Conservation (phyloP, 2,113 vertebrate species). For the Isurus oxyrinchus region DNA sequence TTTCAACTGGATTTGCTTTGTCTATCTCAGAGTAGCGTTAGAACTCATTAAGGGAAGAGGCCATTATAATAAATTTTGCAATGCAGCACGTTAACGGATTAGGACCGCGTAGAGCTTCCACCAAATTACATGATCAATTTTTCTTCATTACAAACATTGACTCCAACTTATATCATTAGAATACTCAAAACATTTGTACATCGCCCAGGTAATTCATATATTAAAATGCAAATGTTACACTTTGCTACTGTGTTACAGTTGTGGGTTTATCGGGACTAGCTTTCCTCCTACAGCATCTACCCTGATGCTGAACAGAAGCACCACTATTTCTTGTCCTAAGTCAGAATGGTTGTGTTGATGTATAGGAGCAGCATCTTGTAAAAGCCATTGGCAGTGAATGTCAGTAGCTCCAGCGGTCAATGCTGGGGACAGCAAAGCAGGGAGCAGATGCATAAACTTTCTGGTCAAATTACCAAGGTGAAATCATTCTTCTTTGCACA, state of each 20-base stretch:
- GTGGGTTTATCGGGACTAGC: not conserved
- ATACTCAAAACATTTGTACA: not conserved
- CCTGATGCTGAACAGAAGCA: not conserved
- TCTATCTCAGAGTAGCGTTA: not conserved
- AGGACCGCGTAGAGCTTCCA: not conserved
- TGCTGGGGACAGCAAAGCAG: not conserved
- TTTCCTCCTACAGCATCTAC: not conserved
- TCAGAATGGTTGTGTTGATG: not conserved
- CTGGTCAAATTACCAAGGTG: not conserved
- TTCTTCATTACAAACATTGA: not conserved
- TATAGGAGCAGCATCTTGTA: not conserved
- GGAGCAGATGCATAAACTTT: not conserved
- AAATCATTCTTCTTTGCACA: not conserved
- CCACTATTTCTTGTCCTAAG: not conserved
- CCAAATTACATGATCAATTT: not conserved
- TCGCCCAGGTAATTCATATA: not conserved
- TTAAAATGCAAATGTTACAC: not conserved
- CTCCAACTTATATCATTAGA: not conserved
- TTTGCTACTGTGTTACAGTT: no score
- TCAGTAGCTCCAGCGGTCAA: not conserved
- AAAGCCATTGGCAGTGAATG: not conserved
- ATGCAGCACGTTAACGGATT: not conserved
- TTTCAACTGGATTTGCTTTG: not conserved
- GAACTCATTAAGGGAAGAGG: not conserved
- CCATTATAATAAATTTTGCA: constrained; percentile 13